phyloP scores from a whole-genome alignment of 2,888 invertebrate genomes.

The Sarcophaga carnaria region DNA sequence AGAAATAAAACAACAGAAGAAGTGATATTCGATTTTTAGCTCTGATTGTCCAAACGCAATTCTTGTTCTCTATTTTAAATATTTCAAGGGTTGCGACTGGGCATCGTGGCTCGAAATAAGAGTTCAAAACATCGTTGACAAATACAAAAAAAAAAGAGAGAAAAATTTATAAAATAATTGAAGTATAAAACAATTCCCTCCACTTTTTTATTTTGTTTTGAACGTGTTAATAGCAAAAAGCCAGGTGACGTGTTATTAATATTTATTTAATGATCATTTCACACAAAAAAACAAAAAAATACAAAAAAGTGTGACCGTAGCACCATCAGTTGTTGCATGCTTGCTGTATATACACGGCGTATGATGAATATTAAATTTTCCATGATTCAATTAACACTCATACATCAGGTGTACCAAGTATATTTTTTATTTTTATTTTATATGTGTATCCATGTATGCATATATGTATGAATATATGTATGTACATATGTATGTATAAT shows the following conservation, averaged over 20 bases:
- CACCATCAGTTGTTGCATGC: not conserved
- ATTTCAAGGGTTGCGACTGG: conserved; percentile 82
- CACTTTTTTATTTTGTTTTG: too few relatives aligned
- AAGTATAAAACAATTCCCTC: too few relatives aligned
- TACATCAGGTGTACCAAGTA: conserved; percentile 6
- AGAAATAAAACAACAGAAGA: not conserved
- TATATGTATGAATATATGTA: not conserved
- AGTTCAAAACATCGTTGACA: conserved; percentile 73
- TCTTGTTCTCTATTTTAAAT: conserved; percentile 80
- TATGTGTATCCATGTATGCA: not conserved
- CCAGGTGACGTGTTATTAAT: conserved; percentile 1
- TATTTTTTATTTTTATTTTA: not conserved
- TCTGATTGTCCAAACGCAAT: conserved; percentile 83
- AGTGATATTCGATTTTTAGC: conserved; percentile 81
- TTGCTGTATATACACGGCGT: conserved; percentile 22
- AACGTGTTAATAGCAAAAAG: not conserved
- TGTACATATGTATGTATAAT: too few relatives aligned
- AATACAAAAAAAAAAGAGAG: conserved; percentile 23
- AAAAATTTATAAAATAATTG: too few relatives aligned
- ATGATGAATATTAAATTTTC: conserved; percentile 54
- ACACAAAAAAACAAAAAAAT: not conserved
- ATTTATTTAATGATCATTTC: conserved; percentile 46
- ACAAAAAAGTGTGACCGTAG: conserved; percentile 41
- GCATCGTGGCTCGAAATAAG: conserved; percentile 82
- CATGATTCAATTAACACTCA: conserved; percentile 55